Evolutionary conservation across 2,888 invertebrate species (phyloP).

Genomic region (Synergus gifuensis): DNA sequence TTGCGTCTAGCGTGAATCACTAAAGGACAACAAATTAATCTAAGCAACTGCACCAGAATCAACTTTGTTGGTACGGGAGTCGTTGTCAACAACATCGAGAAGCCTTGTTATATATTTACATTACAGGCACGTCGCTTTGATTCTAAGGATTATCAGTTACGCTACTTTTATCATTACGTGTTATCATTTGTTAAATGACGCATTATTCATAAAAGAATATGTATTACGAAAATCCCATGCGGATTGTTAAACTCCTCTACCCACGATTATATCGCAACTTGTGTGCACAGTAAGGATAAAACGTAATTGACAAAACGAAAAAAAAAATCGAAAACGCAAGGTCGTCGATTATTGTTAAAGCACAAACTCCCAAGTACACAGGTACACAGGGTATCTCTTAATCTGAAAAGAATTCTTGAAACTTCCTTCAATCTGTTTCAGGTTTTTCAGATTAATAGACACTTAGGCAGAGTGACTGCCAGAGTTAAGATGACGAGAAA

Average conservation of each 20-base stretch:
- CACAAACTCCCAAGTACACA: conserved; percentile 22
- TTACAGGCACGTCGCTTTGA: conserved; percentile 65
- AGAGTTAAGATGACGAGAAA: not conserved
- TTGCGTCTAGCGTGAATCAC: not conserved
- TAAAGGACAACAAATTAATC: conserved; percentile 28
- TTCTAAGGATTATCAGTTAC: conserved; percentile 55
- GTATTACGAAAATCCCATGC: not conserved
- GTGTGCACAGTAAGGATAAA: conserved; percentile 26
- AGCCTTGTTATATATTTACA: conserved; percentile 45
- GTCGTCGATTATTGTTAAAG: conserved; percentile 8
- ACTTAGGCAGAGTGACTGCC: not conserved
- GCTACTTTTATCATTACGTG: conserved; percentile 27
- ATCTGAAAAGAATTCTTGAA: not conserved
- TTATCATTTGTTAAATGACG: conserved; percentile 3
- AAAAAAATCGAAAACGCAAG: conserved; percentile 23
- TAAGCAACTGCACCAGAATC: conserved; percentile 30
- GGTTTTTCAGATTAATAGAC: not conserved
- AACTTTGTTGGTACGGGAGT: conserved; percentile 41
- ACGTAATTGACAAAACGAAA: not conserved
- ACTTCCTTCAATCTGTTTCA: not conserved
- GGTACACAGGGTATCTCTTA: not conserved
- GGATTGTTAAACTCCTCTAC: conserved; percentile 15
- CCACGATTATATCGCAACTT: conserved; percentile 37
- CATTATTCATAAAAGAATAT: conserved; percentile 4
- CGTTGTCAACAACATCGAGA: conserved; percentile 36